A percentile compares a stretch with the other conserved stretches of the same genome.
Evolutionary conservation across 2,888 invertebrate species (phyloP).

Genomic region (Aleiodes alternator): DNA sequence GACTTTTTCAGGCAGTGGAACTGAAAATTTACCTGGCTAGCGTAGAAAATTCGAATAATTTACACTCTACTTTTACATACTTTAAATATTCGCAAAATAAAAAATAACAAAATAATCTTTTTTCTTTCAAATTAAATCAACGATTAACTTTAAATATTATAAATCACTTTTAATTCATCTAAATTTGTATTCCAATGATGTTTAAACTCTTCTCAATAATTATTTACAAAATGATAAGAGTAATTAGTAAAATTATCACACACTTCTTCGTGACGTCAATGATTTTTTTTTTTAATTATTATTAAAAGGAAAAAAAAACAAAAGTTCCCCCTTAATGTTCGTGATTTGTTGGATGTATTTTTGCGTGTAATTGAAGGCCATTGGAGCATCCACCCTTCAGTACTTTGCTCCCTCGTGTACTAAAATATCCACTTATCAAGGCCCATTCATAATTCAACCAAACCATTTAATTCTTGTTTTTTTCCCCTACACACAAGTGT

Average conservation of each 20-base stretch:
- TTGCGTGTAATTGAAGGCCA: conserved; percentile 4
- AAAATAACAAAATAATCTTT: no score
- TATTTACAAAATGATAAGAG: conserved; percentile 18
- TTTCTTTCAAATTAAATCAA: no score
- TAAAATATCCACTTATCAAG: conserved; percentile 14
- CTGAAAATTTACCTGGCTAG: no score
- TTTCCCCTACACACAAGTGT: no score
- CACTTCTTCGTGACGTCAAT: conserved; percentile 1
- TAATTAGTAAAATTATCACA: conserved; percentile 9
- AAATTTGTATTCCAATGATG: not conserved
- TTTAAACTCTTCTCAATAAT: not conserved
- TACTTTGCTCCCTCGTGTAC: not conserved
- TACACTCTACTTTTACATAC: no score
- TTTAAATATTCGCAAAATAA: no score
- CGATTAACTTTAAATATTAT: no score
- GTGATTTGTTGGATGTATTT: not conserved
- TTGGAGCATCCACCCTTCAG: not conserved
- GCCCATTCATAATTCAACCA: not conserved
- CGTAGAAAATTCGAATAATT: no score
- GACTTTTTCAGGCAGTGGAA: no score
- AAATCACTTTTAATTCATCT: not conserved
- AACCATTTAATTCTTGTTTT: no score
- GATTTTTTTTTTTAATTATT: not conserved
- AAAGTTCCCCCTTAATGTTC: not conserved
- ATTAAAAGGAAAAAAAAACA: not conserved